phyloP scores from a whole-genome alignment of 2,797 vertebrate species.

The Aythya fuligula region DNA sequence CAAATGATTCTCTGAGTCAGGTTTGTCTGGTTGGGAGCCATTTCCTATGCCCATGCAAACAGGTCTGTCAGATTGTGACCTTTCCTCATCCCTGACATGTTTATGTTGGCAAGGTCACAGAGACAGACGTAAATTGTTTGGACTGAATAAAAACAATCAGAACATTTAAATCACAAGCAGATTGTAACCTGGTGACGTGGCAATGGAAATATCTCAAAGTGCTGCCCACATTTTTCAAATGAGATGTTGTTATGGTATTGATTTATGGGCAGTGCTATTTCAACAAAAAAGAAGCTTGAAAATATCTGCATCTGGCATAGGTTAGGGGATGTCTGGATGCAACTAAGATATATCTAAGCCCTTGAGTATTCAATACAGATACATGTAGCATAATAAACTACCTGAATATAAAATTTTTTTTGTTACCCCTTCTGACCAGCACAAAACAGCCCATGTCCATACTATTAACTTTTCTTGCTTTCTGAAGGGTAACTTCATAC shows the following conservation, averaged over 20 bases:
- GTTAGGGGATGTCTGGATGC: not conserved
- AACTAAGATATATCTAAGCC: not conserved
- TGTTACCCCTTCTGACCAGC: not conserved
- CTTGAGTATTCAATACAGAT: not conserved
- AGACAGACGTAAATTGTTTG: not conserved
- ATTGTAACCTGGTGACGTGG: not conserved
- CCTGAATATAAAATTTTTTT: not conserved
- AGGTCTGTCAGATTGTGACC: conserved; percentile 17
- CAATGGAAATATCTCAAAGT: conserved; percentile 37
- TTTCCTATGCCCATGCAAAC: conserved; percentile 5
- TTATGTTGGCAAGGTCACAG: conserved; percentile 38
- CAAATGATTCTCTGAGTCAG: not conserved
- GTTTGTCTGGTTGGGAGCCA: not conserved
- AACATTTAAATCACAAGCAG: conserved; percentile 41
- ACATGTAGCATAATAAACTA: not conserved
- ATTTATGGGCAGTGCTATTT: conserved; percentile 26
- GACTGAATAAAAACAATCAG: conserved; percentile 32
- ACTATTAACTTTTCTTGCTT: not conserved
- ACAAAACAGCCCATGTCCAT: not conserved
- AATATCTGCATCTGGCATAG: not conserved
- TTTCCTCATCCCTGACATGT: conserved; percentile 19
- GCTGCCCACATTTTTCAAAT: conserved; percentile 21
- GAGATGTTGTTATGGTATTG: not conserved
- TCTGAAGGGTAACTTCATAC: not conserved
- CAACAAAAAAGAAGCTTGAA: not conserved